phyloP scores from a whole-genome alignment of 2,113 vertebrate species.

The Alethe diademata region DNA sequence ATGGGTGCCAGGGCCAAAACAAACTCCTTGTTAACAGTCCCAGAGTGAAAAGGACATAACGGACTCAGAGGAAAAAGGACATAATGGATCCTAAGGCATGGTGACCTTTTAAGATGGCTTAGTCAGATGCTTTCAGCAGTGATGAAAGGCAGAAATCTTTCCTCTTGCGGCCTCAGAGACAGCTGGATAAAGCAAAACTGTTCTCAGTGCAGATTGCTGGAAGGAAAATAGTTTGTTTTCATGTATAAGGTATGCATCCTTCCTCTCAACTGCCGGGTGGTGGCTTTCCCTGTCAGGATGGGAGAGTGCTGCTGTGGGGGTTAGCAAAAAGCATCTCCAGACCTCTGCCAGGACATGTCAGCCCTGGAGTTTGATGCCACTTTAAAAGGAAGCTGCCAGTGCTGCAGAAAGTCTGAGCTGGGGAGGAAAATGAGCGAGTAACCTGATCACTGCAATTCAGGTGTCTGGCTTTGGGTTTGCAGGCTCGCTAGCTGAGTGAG shows the following conservation, averaged over 20 bases:
- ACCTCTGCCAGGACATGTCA: background rate
- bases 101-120: slow-evolving; percentile 3
- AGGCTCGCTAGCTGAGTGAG: background rate
- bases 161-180: background rate
- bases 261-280: background rate
- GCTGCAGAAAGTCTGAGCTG: background rate
- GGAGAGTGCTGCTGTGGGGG: background rate
- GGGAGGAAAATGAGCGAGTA: background rate
- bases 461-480: background rate
- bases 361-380: background rate
- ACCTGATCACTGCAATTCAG: background rate
- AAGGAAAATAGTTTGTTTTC: slow-evolving; percentile 11
- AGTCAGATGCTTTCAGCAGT: slow-evolving; percentile 24
- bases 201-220: background rate
- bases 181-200: slow-evolving; percentile 1
- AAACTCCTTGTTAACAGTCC: background rate
- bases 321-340: background rate
- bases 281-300: background rate
- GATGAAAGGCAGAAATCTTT: slow-evolving; percentile 1
- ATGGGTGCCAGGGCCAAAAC: background rate
- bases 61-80: background rate
- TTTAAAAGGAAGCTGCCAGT: background rate
- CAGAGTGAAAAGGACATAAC: background rate
- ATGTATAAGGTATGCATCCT: background rate
- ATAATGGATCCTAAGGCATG: background rate